Conservation (phyloP, 2,113 vertebrate genomes). For the Gallinago paraguaiae region DNA sequence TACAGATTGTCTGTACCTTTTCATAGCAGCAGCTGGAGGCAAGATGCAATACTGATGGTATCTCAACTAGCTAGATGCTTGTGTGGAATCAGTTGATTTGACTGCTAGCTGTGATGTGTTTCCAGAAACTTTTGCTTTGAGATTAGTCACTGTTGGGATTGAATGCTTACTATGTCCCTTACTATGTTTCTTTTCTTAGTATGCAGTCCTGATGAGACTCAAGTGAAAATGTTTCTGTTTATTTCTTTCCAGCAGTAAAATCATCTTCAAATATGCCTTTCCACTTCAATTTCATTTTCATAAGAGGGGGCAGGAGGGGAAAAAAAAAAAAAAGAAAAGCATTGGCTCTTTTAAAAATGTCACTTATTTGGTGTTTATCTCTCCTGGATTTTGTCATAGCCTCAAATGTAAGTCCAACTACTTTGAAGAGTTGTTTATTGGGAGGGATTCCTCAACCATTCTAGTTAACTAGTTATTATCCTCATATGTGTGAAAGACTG, state of each 20-base stretch:
- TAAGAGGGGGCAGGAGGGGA: fast-evolving
- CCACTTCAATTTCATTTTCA: not conserved
- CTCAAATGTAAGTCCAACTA: fast-evolving
- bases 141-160: not conserved
- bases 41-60: not conserved
- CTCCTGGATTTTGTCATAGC: not conserved
- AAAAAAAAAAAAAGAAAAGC: fast-evolving
- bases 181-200: not conserved
- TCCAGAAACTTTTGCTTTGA: not conserved
- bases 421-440: not conserved
- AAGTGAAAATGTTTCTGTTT: not conserved
- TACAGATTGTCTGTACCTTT: not conserved
- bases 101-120: not conserved
- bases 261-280: not conserved
- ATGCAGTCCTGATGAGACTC: not conserved
- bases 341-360: not conserved
- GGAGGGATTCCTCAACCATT: not conserved
- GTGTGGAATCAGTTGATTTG: not conserved
- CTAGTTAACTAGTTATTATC: not conserved
- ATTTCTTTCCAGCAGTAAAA: not conserved
- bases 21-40: not conserved
- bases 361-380: not conserved
- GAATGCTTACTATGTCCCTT: not conserved
- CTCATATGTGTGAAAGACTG: not conserved
- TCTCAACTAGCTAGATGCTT: not conserved